Evolutionary conservation across 2,888 invertebrate species (phyloP).

Genomic region (Coecobrya sp.): DNA sequence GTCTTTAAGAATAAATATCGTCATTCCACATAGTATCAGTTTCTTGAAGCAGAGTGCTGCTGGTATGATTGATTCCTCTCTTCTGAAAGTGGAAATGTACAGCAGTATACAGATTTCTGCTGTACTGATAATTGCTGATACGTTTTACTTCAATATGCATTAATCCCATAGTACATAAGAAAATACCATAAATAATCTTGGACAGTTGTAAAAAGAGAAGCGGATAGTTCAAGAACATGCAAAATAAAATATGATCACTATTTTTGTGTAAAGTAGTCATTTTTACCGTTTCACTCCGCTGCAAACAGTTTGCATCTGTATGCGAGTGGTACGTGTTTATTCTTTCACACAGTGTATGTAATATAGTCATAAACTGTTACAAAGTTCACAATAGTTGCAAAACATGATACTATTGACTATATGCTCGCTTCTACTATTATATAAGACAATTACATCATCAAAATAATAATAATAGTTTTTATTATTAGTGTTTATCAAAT

Average conservation of each 20-base stretch:
- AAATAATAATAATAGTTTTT: conserved; percentile 12
- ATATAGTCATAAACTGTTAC: conserved; percentile 6
- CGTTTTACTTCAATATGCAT: neutral
- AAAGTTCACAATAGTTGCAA: conserved; percentile 20
- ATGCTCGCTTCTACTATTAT: too few relatives aligned
- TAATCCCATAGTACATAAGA: neutral
- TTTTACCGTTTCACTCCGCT: neutral
- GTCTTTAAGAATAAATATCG: conserved; percentile 44
- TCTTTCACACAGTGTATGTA: too few relatives aligned
- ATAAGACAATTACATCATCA: neutral
- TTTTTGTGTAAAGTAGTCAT: neutral
- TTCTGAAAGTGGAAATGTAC: neutral
- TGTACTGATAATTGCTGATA: neutral
- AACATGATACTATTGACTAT: neutral
- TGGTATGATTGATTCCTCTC: conserved; percentile 20
- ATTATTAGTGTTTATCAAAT: conserved; percentile 18
- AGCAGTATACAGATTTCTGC: neutral
- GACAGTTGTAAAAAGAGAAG: too few relatives aligned
- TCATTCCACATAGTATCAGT: conserved; percentile 32
- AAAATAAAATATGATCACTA: neutral
- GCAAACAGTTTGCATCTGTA: neutral
- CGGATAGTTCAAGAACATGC: neutral
- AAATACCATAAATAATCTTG: neutral
- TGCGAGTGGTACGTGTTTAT: too few relatives aligned
- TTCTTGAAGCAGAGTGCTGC: conserved; percentile 12